Conservation (phyloP, 2,797 vertebrate species). For the Leptatherina wallacei region DNA sequence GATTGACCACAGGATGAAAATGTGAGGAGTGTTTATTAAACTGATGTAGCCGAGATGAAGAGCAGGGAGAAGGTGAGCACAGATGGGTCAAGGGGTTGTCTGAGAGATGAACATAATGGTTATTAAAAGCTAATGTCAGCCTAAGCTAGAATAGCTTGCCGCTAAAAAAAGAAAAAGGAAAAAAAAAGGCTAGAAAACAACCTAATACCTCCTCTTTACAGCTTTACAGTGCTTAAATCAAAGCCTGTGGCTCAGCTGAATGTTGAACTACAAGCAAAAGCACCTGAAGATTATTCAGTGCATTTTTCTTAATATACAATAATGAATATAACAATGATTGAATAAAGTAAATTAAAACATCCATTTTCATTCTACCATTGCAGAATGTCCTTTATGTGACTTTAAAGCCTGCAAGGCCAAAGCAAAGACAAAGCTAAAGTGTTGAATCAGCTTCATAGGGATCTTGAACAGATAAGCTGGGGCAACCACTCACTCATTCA, state of each 20-base stretch:
- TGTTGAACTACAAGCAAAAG: constrained; percentile 27
- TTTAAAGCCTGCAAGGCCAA: constrained; percentile 58
- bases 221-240: constrained; percentile 30
- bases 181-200: constrained; percentile 30
- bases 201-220: constrained; percentile 30
- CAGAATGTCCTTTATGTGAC: constrained; percentile 49
- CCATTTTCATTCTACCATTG: constrained; percentile 13
- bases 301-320: neutral
- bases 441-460: constrained; percentile 78
- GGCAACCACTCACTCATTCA: constrained; percentile 47
- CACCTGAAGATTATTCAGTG: neutral
- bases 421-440: constrained; percentile 73
- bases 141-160: constrained; percentile 39
- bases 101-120: constrained; percentile 42
- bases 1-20: constrained; percentile 79
- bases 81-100: constrained; percentile 36
- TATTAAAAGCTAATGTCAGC: constrained; percentile 61
- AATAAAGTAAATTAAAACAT: neutral
- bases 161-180: constrained; percentile 32
- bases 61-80: constrained; percentile 9
- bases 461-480: constrained; percentile 72
- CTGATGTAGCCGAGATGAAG: constrained; percentile 60
- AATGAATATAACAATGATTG: neutral
- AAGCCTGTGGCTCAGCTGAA: constrained; percentile 10
- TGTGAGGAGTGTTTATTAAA: constrained; percentile 77